Evolutionary conservation across 2,113 vertebrate species (phyloP).

Genomic region (Motacilla alba): DNA sequence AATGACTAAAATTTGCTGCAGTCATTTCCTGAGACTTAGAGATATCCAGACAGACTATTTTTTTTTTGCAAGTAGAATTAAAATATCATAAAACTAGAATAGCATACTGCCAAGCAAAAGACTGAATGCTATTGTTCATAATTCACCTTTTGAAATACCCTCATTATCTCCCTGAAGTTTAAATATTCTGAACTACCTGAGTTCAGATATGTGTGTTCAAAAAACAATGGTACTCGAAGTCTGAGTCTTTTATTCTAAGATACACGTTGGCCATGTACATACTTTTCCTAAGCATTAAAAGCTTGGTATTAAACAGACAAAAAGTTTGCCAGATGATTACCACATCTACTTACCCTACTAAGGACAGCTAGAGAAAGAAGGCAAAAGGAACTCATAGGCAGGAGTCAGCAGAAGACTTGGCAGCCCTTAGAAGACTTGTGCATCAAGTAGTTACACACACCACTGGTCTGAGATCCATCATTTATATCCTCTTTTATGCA

Average conservation of each 20-base stretch:
- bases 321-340: not conserved
- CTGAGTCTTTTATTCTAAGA: not conserved
- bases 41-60: not conserved
- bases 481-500: conserved; percentile 38
- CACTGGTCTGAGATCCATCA: conserved; percentile 53
- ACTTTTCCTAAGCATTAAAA: conserved; percentile 1
- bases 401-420: conserved; percentile 16
- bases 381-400: not conserved
- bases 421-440: not conserved
- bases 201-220: not conserved
- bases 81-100: not conserved
- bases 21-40: not conserved
- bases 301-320: not conserved
- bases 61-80: not conserved
- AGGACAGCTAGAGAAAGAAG: not conserved
- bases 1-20: not conserved
- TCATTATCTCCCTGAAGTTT: not conserved
- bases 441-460: conserved; percentile 48
- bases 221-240: not conserved
- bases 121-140: not conserved
- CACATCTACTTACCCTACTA: not conserved
- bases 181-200: not conserved
- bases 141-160: not conserved
- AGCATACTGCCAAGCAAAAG: not conserved
- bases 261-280: not conserved